Evolutionary conservation across 92 coral and sea anemone genomes (phyloP).

Genomic region (Porites cylindrica): DNA sequence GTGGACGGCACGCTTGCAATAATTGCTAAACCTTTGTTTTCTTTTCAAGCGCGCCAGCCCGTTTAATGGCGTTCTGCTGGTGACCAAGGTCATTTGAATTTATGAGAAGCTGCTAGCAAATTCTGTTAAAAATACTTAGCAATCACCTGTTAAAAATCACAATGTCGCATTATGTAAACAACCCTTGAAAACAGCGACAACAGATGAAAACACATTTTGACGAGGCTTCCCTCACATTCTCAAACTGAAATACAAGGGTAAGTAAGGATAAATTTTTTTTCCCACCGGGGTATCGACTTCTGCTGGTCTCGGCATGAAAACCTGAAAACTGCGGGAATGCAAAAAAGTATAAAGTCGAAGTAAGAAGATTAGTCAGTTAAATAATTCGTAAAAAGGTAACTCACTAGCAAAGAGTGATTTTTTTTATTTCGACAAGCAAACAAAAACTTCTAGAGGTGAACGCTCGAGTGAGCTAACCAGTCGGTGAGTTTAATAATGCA

Average conservation of each 20-base stretch:
- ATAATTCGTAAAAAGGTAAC: background rate
- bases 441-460: too few relatives aligned
- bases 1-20: background rate
- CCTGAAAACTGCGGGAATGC: background rate
- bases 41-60: background rate
- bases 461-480: background rate
- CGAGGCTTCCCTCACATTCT: background rate
- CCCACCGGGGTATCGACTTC: background rate
- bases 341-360: background rate
- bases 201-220: background rate
- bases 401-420: background rate
- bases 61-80: background rate
- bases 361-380: too few relatives aligned
- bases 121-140: background rate
- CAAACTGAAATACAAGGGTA: background rate
- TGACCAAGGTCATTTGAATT: background rate
- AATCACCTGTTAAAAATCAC: slow-evolving; percentile 12
- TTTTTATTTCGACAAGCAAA: too few relatives aligned
- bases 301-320: background rate
- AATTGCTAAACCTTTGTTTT: background rate
- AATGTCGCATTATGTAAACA: slow-evolving; percentile 28
- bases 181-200: slow-evolving; percentile 1
- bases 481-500: too few relatives aligned
- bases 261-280: background rate
- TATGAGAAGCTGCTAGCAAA: background rate